Evolutionary conservation across 2,888 invertebrate species (phyloP), one percentile per base, ranked within the genome.

Genomic region (Timema cristinae): DNA sequence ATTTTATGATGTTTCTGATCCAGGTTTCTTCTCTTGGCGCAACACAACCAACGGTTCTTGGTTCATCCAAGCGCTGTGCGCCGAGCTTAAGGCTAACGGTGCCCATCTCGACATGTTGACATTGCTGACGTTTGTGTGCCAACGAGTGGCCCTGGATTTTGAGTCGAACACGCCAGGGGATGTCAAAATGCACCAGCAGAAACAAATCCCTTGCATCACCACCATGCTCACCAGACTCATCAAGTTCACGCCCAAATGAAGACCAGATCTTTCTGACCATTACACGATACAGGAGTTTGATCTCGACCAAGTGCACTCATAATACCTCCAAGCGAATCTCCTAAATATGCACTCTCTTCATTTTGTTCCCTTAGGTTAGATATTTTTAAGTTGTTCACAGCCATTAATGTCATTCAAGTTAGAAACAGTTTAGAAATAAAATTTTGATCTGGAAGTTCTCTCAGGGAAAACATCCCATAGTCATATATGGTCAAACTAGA

Each of bases 11-110:
- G 32, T 32, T 32, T 32, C 32, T 32, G 32, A 32, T 32, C 32
- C 78, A 92, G 93, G 97, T 70, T 95, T 89, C 81, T 97, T 91
- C 83, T 96, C 97, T 0, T 97, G 97, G 97, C 89, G 97, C 70
- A 97, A 97, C 80, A 94, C 95, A 50, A 92, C 92, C 49, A 90
- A 93, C 75, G 97, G 97, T 1, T 97, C 97, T 0, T 98, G 97
- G 97, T 98, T 97, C 80, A 92, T 98, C 84, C 97, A 97, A 83
- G 91, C 97, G 0, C 84, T 98, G 50, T 93, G 94, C 79, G 87
- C 90, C 52, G 94, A 95, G 78, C 81, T 97, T 68, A 88, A 89
- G 72, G 87, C 88, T 75, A 88, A 91, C 79, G 92, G 90, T 9
- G 86, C 86, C 76, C 88, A 90, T 54, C 86, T 90, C 79, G 96